Conservation (phyloP, 1,140 invertebrate genomes). For the Caenorhabditis tropicalis region DNA sequence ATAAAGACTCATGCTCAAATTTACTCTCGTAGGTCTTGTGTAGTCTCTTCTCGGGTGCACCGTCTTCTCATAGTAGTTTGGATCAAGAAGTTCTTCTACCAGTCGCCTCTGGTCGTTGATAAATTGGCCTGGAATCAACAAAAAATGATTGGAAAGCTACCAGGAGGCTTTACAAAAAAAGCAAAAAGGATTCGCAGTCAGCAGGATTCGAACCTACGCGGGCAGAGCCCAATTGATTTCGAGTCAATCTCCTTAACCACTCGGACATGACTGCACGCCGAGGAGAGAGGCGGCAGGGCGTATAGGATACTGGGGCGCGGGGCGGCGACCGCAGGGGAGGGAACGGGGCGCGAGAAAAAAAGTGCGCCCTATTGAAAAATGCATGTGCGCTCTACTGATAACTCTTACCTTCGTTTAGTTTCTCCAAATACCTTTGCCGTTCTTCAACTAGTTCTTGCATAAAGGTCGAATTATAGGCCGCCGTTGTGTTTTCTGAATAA, state of each 20-base stretch:
- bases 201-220: slow-evolving; percentile 62
- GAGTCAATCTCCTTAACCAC: slow-evolving; percentile 55
- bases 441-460: not conserved
- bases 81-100: slow-evolving; percentile 68
- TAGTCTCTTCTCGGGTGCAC: slow-evolving; percentile 66
- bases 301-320: not conserved
- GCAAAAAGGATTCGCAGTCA: slow-evolving; percentile 53
- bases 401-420: not conserved
- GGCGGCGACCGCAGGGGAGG: not conserved
- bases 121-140: not conserved
- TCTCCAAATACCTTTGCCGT: not conserved
- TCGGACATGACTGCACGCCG: slow-evolving; percentile 54
- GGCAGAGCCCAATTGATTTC: slow-evolving; percentile 62
- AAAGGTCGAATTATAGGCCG: slow-evolving; percentile 1
- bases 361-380: not conserved
- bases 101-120: slow-evolving; percentile 55
- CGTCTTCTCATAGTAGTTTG: slow-evolving; percentile 65
- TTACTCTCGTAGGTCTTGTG: slow-evolving; percentile 62
- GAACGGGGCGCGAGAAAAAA: not conserved
- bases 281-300: not conserved
- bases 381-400: not conserved
- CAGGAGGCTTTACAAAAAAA: not conserved
- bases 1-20: slow-evolving; percentile 68
- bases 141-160: not conserved
- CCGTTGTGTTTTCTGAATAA: slow-evolving; percentile 6